Base-by-base conservation (phyloP, 1,140 invertebrate genomes). In the Theocolax elegans region DNA sequence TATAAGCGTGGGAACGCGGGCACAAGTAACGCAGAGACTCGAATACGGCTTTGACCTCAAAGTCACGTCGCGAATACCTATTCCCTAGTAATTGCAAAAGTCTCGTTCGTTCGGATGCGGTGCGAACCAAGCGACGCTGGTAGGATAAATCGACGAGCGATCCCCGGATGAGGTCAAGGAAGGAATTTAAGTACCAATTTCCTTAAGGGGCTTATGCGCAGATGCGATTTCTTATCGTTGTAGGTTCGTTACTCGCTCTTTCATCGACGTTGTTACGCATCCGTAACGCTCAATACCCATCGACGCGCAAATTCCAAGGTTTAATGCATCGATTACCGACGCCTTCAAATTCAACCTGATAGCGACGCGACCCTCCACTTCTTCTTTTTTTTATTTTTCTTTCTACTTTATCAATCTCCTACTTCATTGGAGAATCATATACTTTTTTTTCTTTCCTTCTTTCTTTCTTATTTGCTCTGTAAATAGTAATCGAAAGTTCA, bases 131-230 rank as follows among this genome's bases (percentile, higher is more conserved):
- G n/a, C 19, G 17, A 1, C 25, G n/a, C n/a, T n/a, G n/a, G n/a
- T n/a, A 13, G 12, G 35, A 54, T 54, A 51, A 23, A 63, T 60
- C n/a, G 35, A 27, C 31, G 25, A 17, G 15, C 23, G 29, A 42
- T 53, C 44, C n/a, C 12, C 13, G 38, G 67, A 62, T 51, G 49
- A 46, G 58, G 67, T 63, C 46, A 51, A 62, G 48, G 58, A 31
- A 62, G 46, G 38, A 62, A 59, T 62, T 60, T 54, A 62, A 69
- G 58, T 54, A 56, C 46, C 58, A 53, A 63, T 69, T 69, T 69
- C 58, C 58, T 62, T 53, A 54, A 62, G n/a, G 25, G 38, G 35
- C 58, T 68, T 53, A 67, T 27, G n/a, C 35, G n/a, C 3, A 59
- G 27, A 67, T 42, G 44, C 31, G 21, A 49, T 60, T 48, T 9